Conservation (phyloP, 2,113 vertebrate species). For the Irena cyanogastra region DNA sequence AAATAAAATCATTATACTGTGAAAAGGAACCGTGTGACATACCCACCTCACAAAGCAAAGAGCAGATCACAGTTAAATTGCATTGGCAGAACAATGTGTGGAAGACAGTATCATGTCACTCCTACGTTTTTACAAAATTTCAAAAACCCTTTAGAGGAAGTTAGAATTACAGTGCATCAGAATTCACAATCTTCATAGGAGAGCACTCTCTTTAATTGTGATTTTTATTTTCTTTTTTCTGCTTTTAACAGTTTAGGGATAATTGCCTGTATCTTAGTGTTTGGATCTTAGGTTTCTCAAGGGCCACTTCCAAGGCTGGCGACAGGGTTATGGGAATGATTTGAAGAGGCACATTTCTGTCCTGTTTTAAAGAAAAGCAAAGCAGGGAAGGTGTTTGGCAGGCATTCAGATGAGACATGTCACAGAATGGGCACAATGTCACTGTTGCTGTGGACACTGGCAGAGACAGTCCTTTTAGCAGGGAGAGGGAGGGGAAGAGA, state of each 20-base stretch:
- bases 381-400: slow-evolving; percentile 19
- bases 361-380: background rate
- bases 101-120: background rate
- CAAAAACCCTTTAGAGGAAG: background rate
- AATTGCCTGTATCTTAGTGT: background rate
- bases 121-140: background rate
- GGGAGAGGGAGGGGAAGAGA: background rate
- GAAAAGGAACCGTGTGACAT: background rate
- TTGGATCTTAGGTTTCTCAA: background rate
- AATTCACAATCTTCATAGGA: background rate
- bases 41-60: background rate
- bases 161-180: background rate
- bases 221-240: background rate
- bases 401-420: slow-evolving; percentile 1
- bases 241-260: background rate
- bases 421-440: background rate
- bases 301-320: background rate
- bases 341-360: slow-evolving; percentile 17
- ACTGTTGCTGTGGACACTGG: background rate
- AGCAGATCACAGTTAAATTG: background rate
- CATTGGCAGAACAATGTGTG: background rate
- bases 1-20: background rate
- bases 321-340: background rate
- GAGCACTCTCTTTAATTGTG: background rate
- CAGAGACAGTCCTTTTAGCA: background rate